Evolutionary conservation across 2,888 invertebrate genomes (phyloP).

Genomic region (Punctoribates punctum): DNA sequence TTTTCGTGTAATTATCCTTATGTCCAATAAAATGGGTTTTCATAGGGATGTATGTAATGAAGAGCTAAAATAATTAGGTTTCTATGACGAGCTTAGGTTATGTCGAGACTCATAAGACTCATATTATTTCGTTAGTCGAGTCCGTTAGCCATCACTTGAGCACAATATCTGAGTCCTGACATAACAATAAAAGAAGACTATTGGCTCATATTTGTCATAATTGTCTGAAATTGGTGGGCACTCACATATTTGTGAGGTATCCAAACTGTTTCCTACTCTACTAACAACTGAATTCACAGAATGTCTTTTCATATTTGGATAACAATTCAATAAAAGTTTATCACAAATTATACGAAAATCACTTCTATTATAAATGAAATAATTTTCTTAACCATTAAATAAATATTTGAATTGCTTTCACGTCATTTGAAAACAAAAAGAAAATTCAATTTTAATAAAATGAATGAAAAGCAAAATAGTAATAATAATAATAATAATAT

Average conservation of each 20-base stretch:
- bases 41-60: not conserved
- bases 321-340: no score
- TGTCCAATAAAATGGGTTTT: no score
- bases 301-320: not conserved
- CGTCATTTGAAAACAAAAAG: no score
- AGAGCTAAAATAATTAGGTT: constrained; percentile 1
- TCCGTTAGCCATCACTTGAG: constrained; percentile 6
- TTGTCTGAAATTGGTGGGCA: not conserved
- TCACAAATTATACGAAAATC: no score
- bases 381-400: no score
- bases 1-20: no score
- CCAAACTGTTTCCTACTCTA: not conserved
- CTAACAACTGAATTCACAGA: not conserved
- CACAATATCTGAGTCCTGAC: not conserved
- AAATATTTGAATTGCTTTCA: no score
- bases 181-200: not conserved
- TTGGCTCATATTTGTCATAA: constrained; percentile 31
- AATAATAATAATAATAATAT: not conserved
- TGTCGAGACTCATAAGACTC: constrained; percentile 20
- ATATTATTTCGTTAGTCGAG: constrained; percentile 26
- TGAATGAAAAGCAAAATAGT: no score
- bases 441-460: no score
- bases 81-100: constrained; percentile 34
- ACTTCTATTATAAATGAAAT: no score
- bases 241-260: not conserved